Percentiles rank a stretch among this genome's conserved stretches.
phyloP scores from a whole-genome alignment of 1,140 invertebrate genomes.

The Drosophila fuyamai region DNA sequence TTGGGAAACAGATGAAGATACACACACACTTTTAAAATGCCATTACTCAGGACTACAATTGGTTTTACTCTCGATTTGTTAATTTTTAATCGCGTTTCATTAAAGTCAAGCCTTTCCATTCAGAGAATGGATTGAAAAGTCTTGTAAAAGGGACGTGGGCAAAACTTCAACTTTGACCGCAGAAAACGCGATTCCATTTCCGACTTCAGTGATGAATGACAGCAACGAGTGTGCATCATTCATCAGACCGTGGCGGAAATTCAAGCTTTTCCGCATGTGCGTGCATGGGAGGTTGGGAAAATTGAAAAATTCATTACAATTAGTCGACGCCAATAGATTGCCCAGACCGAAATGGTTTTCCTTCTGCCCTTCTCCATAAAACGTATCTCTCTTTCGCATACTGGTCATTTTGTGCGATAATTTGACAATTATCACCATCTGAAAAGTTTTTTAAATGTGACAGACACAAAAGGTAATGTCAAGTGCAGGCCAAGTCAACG shows the following conservation, averaged over 20 bases:
- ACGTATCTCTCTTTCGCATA: background rate
- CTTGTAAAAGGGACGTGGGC: slow-evolving; percentile 12
- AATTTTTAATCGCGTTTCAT: slow-evolving; percentile 63
- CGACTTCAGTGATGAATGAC: slow-evolving; percentile 73
- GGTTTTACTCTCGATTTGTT: slow-evolving; percentile 4
- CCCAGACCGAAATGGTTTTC: slow-evolving; percentile 30
- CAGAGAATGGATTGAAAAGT: slow-evolving; percentile 16
- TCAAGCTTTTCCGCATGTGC: slow-evolving; percentile 15
- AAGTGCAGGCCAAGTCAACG: slow-evolving; percentile 18
- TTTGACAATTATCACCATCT: slow-evolving; percentile 68
- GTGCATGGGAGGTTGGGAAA: slow-evolving; percentile 34
- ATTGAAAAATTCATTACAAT: slow-evolving; percentile 83
- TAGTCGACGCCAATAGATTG: slow-evolving; percentile 58
- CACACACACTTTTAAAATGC: slow-evolving; percentile 20
- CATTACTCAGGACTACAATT: slow-evolving; percentile 36
- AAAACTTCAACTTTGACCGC: slow-evolving; percentile 58
- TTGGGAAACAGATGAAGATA: background rate
- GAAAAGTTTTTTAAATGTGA: slow-evolving; percentile 23
- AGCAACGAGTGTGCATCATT: slow-evolving; percentile 75
- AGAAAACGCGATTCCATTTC: slow-evolving; percentile 64
- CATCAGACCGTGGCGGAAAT: slow-evolving; percentile 54
- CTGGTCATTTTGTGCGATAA: slow-evolving; percentile 43
- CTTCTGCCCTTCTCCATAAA: background rate
- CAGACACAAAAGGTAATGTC: slow-evolving; percentile 46
- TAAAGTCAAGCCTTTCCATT: slow-evolving; percentile 52